Conservation (phyloP, 2,113 vertebrate species). For the Anhinga rufa region DNA sequence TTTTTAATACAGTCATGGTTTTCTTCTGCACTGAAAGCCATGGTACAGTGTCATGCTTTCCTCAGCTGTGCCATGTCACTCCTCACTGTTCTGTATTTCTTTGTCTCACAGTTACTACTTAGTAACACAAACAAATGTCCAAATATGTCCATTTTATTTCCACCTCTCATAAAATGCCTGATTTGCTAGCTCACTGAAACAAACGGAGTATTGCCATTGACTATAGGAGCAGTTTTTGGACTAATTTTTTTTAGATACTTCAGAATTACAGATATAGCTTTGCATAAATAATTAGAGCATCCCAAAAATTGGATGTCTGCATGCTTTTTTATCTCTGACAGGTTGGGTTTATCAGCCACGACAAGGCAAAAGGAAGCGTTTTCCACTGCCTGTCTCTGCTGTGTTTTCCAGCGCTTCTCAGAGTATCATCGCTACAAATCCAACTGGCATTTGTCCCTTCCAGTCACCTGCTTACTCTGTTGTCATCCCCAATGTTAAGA, state of each 20-base stretch:
- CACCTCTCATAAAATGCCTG: background rate
- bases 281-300: background rate
- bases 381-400: conserved; percentile 46
- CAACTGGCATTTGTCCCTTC: conserved; percentile 58
- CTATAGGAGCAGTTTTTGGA: background rate
- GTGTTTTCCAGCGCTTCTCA: conserved; percentile 59
- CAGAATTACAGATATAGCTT: background rate
- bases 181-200: background rate
- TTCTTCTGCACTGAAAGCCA: background rate
- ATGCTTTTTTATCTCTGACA: conserved; percentile 51
- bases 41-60: background rate
- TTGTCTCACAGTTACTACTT: background rate
- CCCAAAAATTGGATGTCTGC: background rate
- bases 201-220: background rate
- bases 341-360: conserved; percentile 83
- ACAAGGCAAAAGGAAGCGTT: conserved; percentile 73
- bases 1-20: background rate
- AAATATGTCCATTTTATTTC: background rate
- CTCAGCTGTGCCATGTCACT: background rate
- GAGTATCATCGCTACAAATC: conserved; percentile 61
- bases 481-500: conserved; percentile 62
- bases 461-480: conserved; percentile 66
- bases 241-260: background rate
- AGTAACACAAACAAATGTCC: background rate
- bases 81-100: background rate